Evolutionary conservation across 2,797 vertebrate genomes (phyloP), one percentile per base, ranked within the genome.

Genomic region (Malurus splendens): DNA sequence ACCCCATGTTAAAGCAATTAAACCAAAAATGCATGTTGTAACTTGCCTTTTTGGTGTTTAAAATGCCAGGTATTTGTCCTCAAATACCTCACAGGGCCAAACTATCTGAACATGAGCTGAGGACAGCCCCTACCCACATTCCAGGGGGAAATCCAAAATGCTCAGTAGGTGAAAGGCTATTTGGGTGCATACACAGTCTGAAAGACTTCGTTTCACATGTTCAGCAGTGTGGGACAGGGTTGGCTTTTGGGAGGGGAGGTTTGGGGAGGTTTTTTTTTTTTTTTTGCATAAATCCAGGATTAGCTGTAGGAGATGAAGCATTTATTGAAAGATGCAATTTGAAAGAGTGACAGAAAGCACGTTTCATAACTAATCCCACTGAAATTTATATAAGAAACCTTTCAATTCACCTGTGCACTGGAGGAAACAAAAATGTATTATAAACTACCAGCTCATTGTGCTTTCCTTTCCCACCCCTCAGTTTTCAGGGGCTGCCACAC

Each of bases 211-310:
- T 36, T 76, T 66, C 17, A 10, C 54, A 24, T 71, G 36, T 64
- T 79, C 7, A 65, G 56, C 41, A 27, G 41, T 54, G 57, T 67
- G 81, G 82, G 76, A 54, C 28, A 18, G 67, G 39, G 45, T 4
- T 88, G 89, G 42, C 5, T 66, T 87, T 78, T 24, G 12, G 4
- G 5, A 23, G 23, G 33, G 20, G 25, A 18, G 23, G 28, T 44
- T 91, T 68, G 32, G 36, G 45, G 14, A 42, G 38, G 0, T n/a
- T 55, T 79, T 64, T 80, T 79, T 1, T n/a, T 55, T n/a, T 55
- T 79, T 67, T 80, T 79, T 86, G 42, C 19, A 18, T 75, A 90
- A 93, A 91, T 94, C 82, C 70, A 73, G 70, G 82, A 93, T 94
- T 87, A 89, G 52, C 77, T 90, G 44, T 47, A 66, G 77, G 74